Conservation (phyloP, 2,797 vertebrate genomes). For the Valencia hispanica region DNA sequence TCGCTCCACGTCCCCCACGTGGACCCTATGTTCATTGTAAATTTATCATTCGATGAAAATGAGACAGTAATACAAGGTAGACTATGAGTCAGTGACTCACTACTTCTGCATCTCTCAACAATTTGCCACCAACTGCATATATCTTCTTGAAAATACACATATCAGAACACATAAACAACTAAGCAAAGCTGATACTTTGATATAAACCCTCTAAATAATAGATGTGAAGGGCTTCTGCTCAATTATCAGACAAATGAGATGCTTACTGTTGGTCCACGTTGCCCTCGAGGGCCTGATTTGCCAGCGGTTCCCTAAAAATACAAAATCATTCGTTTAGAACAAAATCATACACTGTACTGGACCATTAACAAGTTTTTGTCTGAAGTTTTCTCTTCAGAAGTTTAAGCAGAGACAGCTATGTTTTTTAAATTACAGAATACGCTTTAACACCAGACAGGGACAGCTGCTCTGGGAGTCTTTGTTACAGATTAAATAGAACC, state of each 20-base stretch:
- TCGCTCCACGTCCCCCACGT: conserved; percentile 94
- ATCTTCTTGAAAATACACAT: conserved; percentile 14
- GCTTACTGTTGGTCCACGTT: conserved; percentile 94
- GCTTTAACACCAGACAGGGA: conserved; percentile 17
- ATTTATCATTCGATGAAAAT: conserved; percentile 5
- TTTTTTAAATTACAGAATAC: conserved; percentile 26
- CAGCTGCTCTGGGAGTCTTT: conserved; percentile 9
- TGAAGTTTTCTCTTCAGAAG: conserved; percentile 12
- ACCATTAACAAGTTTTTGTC: conserved; percentile 3
- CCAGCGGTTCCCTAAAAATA: conserved; percentile 90
- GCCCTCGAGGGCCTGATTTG: conserved; percentile 94
- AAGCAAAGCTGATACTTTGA: conserved; percentile 32
- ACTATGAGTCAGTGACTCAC: background rate
- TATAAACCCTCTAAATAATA: conserved; percentile 51
- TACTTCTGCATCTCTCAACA: background rate
- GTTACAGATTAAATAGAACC: conserved; percentile 40
- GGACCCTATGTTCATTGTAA: conserved; percentile 84
- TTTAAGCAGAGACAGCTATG: conserved; percentile 15
- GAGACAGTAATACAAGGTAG: background rate
- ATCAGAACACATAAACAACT: conserved; percentile 8
- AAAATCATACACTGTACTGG: conserved; percentile 24
- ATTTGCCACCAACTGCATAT: conserved; percentile 7
- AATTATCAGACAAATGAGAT: conserved; percentile 34
- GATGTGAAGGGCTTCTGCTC: conserved; percentile 13
- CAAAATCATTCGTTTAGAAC: conserved; percentile 44